Percentiles rank a stretch among this genome's conserved stretches.
These are phyloP conservation scores for Kryptolebias ocellatus DNA, from an alignment of 2,797 vertebrate genomes.

Conservation along the genomic window DNA sequence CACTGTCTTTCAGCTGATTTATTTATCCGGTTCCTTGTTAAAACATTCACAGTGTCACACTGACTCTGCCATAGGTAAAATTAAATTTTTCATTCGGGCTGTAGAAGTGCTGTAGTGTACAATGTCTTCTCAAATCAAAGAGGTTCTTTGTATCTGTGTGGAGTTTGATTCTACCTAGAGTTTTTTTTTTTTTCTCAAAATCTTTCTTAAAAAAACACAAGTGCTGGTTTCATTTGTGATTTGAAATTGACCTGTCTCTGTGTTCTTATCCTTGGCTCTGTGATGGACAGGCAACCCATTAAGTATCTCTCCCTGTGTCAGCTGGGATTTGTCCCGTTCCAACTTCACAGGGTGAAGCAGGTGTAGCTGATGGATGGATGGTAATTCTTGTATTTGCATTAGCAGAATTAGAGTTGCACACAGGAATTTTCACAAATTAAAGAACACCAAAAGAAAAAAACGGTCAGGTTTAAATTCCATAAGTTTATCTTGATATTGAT, in stretches of 20 bases:
- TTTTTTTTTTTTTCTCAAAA: not conserved
- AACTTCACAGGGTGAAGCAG: not conserved
- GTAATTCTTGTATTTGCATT: not conserved
- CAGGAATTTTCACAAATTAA: not conserved
- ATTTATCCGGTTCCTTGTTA: conserved; percentile 1
- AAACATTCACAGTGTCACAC: not conserved
- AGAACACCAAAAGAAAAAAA: not conserved
- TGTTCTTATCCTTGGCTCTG: not conserved
- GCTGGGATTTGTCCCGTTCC: not conserved
- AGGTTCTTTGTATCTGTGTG: not conserved
- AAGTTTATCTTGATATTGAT: not conserved
- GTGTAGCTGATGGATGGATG: not conserved
- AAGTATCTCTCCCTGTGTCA: not conserved
- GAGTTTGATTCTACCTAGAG: not conserved
- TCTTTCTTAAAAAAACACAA: not conserved
- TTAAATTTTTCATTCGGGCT: not conserved
- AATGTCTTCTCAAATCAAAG: not conserved
- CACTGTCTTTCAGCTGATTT: not conserved
- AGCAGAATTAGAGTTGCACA: not conserved
- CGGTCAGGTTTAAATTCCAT: not conserved
- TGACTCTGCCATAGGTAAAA: not conserved
- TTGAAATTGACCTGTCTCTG: conserved; percentile 5
- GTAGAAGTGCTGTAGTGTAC: too few species aligned
- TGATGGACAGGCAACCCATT: conserved; percentile 4
- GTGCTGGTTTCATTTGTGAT: not conserved